Base-by-base conservation (phyloP, 2,888 invertebrate species). In the Priocnemis perturbator region DNA sequence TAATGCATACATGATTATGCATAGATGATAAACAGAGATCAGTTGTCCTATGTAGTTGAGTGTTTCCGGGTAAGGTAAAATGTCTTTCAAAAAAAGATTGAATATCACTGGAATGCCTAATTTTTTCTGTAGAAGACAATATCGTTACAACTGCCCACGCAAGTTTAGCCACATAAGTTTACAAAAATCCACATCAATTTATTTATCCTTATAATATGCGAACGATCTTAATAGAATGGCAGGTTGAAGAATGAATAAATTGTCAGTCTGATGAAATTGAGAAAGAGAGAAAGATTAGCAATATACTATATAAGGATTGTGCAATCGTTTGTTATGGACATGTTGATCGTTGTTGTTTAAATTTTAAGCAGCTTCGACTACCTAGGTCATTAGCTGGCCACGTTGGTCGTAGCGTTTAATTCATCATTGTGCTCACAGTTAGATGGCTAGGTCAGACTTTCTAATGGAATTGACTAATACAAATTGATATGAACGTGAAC, bases 61-160 rank as follows among this genome's bases (percentile, higher is more conserved):
- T n/a, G n/a, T n/a, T n/a, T n/a, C n/a, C n/a, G n/a, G n/a, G 37
- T 37, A 37, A 37, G 11, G 37, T 9, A 11, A 9, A 37, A 37
- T 37, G 4, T 11, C 37, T 37, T 37, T 37, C 1, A 1, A 37
- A 11, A 37, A 11, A 37, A 11, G 2, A 37, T 37, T 11, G 1
- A 7, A 11, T 37, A 37, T 9, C 1, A 9, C 11, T 37, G 7
- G 14, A 37, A 9, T 11, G 7, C 7, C 4, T 37, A 3, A 37
- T 37, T 37, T 37, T 37, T 11, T 37, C 37, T 3, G 11, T 9
- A 19, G n/a, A 47, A 56, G 66, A 70, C 69, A 73, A 78, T 82
- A 83, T 84, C 82, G 83, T 84, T 84, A 83, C 79, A 76, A 83
- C 83, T 84, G 83, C 82, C 80, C 83, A 61, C 72, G 76, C 74